Percentiles rank a stretch among this genome's conserved stretches.
phyloP scores from a whole-genome alignment of 2,797 vertebrate genomes.

The Danio tinwini region DNA sequence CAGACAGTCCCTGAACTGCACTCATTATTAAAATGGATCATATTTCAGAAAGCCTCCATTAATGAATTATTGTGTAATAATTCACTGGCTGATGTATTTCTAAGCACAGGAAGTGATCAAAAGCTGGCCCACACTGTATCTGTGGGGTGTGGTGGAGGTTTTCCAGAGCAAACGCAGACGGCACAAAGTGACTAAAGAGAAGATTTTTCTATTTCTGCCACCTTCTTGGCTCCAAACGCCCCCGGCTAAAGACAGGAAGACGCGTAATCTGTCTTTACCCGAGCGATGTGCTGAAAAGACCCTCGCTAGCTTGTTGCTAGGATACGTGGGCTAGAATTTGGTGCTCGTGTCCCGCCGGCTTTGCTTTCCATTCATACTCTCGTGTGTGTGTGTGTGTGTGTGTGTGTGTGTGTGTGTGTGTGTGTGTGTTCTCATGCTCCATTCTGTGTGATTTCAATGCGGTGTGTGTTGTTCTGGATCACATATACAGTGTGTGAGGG shows the following conservation, averaged over 20 bases:
- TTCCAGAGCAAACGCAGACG: constrained; percentile 43
- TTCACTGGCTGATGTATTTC: background rate
- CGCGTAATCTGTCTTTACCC: constrained; percentile 78
- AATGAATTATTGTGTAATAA: too few relatives aligned
- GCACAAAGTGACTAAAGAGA: constrained; percentile 30
- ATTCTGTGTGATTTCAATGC: background rate
- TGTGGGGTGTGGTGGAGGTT: constrained; percentile 28
- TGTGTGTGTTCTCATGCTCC: too few relatives aligned
- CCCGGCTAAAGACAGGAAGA: constrained; percentile 63
- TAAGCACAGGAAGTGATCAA: background rate
- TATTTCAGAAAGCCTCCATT: too few relatives aligned
- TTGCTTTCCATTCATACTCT: constrained; percentile 58
- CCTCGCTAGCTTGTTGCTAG: constrained; percentile 81
- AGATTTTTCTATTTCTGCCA: constrained; percentile 56
- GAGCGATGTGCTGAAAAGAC: constrained; percentile 75
- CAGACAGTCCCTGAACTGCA: too few relatives aligned
- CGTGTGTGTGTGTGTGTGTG: constrained; percentile 7
- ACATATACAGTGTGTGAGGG: background rate
- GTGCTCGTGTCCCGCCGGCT: constrained; percentile 75
- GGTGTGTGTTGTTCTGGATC: constrained; percentile 46
- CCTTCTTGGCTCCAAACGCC: constrained; percentile 42
- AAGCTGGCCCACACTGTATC: constrained; percentile 2
- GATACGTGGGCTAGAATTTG: constrained; percentile 80
- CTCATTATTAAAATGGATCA: too few relatives aligned
- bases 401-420: background rate